Percentiles rank a stretch among this genome's conserved stretches.
Conservation (phyloP, 2,888 invertebrate genomes). For the Cheilosia urbana region DNA sequence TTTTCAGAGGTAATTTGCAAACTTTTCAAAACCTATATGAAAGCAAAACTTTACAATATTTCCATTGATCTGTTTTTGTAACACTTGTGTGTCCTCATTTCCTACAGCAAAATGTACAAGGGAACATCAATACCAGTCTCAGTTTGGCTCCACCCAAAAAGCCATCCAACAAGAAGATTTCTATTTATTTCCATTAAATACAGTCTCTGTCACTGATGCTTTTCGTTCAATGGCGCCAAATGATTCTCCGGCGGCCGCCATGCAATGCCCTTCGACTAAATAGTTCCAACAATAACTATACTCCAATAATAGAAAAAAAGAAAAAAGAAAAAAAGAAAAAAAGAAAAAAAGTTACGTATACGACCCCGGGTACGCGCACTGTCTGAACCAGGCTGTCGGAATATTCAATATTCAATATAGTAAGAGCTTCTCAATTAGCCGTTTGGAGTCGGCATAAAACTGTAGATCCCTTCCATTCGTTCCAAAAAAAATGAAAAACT, state of each 20-base stretch:
- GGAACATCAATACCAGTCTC: not conserved
- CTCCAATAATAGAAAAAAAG: not conserved
- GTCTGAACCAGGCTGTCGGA: constrained; percentile 32
- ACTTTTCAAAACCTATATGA: too few relatives aligned
- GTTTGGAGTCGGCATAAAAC: too few relatives aligned
- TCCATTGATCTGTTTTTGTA: too few relatives aligned
- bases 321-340: constrained; percentile 27
- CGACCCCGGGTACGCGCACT: constrained; percentile 45
- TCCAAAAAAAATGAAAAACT: too few relatives aligned
- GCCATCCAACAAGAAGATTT: constrained; percentile 50
- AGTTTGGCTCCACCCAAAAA: constrained; percentile 23
- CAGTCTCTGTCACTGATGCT: constrained; percentile 30
- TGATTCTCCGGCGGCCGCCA: constrained; percentile 10
- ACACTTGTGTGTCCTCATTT: too few relatives aligned
- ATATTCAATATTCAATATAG: constrained; percentile 58
- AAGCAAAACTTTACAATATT: too few relatives aligned
- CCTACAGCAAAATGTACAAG: not conserved
- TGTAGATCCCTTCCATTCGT: too few relatives aligned
- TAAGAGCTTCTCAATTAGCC: too few relatives aligned
- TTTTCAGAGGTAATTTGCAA: too few relatives aligned
- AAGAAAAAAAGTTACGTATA: constrained; percentile 56
- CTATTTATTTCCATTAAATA: constrained; percentile 16
- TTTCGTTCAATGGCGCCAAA: constrained; percentile 53
- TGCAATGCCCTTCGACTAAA: constrained; percentile 12
- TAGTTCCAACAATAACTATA: constrained; percentile 34